Evolutionary conservation across 2,888 invertebrate genomes (phyloP).

Genomic region (Protodeltote pygarga): DNA sequence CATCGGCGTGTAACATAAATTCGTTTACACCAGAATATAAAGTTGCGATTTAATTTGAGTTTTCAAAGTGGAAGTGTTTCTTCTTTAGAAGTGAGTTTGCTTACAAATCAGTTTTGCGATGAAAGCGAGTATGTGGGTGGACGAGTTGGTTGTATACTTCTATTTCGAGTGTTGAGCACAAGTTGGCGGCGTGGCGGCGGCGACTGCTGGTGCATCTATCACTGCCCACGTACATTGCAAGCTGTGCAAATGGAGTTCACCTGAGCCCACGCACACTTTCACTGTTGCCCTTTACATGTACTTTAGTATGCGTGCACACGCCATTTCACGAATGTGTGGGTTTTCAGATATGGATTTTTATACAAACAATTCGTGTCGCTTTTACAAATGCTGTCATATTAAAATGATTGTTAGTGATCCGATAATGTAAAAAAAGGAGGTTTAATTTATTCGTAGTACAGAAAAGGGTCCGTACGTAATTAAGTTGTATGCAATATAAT

Average conservation of each 20-base stretch:
- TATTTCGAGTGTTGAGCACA: slow-evolving; percentile 42
- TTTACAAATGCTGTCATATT: background rate
- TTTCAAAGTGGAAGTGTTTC: slow-evolving; percentile 19
- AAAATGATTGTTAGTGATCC: background rate
- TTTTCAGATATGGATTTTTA: slow-evolving; percentile 13
- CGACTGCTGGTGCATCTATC: slow-evolving; percentile 58
- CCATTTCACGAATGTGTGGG: slow-evolving; percentile 23
- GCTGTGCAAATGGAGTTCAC: slow-evolving; percentile 46
- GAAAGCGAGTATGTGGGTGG: slow-evolving; percentile 64
- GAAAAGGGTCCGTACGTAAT: slow-evolving; percentile 43
- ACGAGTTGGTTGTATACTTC: slow-evolving; percentile 47
- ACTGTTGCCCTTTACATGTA: slow-evolving; percentile 51
- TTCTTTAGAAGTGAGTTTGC: slow-evolving; percentile 18
- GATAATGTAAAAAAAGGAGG: background rate
- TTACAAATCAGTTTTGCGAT: slow-evolving; percentile 31
- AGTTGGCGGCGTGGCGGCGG: slow-evolving; percentile 27
- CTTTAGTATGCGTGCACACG: slow-evolving; percentile 22
- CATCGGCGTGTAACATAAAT: slow-evolving; percentile 16
- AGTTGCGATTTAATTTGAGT: slow-evolving; percentile 15
- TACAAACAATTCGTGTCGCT: background rate
- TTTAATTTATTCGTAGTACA: slow-evolving; percentile 12
- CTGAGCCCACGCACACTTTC: slow-evolving; percentile 60
- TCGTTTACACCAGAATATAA: slow-evolving; percentile 15
- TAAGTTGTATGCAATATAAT: slow-evolving; percentile 43
- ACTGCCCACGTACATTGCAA: slow-evolving; percentile 58